These are phyloP conservation scores for Amphipoea lucens DNA, from an alignment of 2,888 invertebrate species.

Conservation along the genomic window DNA sequence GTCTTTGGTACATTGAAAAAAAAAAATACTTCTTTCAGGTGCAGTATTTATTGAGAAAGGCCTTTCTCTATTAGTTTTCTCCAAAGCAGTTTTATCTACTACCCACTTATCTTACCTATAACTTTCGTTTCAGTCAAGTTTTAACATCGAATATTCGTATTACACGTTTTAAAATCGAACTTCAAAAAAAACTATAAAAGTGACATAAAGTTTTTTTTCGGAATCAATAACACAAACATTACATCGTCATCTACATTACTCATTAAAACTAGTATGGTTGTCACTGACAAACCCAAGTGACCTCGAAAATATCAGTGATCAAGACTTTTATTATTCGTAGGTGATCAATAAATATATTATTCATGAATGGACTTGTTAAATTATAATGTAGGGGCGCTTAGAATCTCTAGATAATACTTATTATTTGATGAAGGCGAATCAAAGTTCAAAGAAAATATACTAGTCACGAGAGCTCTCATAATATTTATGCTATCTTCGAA, in stretches of 20 bases:
- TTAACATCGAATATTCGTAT: neutral
- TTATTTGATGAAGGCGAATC: neutral
- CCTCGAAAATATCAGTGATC: constrained; percentile 31
- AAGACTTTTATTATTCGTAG: neutral
- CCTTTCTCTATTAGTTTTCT: neutral
- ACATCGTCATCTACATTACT: constrained; percentile 3
- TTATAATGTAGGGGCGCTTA: neutral
- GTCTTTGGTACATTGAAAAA: neutral
- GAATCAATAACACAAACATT: constrained; percentile 9
- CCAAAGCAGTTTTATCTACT: too few relatives aligned
- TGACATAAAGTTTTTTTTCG: neutral
- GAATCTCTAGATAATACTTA: neutral
- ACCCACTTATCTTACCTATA: neutral
- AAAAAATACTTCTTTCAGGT: neutral
- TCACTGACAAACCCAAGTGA: constrained; percentile 9
- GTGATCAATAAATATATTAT: constrained; percentile 19
- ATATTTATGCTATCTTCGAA: neutral
- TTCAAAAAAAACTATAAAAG: neutral
- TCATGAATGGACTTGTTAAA: constrained; percentile 7
- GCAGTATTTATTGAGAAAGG: neutral
- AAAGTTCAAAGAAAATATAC: neutral
- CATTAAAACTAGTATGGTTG: constrained; percentile 23
- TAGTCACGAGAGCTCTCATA: neutral
- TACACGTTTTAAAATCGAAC: too few relatives aligned
- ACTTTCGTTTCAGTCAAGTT: neutral